Evolutionary conservation across 2,113 vertebrate genomes (phyloP).

Genomic region (Procavia capensis): DNA sequence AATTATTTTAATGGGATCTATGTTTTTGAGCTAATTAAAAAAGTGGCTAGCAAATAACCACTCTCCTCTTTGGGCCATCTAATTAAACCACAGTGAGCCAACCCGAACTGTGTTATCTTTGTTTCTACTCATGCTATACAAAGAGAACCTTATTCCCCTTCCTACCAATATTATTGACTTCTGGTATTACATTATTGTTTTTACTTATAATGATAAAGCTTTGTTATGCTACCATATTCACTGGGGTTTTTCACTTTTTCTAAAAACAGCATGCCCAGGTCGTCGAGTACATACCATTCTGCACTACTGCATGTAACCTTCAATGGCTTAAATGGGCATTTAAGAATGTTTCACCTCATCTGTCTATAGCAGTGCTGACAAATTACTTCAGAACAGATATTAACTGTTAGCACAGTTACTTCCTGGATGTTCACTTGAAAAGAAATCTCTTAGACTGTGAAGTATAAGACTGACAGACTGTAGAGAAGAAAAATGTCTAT

Average conservation of each 20-base stretch:
- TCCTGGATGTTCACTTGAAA: constrained; percentile 67
- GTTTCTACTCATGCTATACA: neutral
- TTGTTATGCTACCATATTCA: neutral
- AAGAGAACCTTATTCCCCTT: neutral
- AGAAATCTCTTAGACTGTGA: constrained; percentile 45
- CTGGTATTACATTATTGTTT: neutral
- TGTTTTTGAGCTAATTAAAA: neutral
- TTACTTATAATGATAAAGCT: constrained; percentile 5
- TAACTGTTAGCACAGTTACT: constrained; percentile 62
- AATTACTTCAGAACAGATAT: constrained; percentile 71
- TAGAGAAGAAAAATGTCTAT: constrained; percentile 48
- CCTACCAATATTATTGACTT: neutral
- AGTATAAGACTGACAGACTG: constrained; percentile 44
- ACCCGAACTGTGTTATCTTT: neutral
- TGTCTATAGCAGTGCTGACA: neutral
- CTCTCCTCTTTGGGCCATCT: neutral
- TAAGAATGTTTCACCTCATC: constrained; percentile 59
- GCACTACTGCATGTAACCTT: neutral
- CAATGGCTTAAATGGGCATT: constrained; percentile 20
- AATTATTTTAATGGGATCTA: neutral
- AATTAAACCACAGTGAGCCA: neutral
- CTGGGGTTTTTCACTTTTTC: neutral
- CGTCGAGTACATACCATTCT: neutral
- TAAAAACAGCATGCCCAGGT: neutral
- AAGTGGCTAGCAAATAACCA: neutral